Percentiles rank a stretch among this genome's conserved stretches.
Evolutionary conservation across 2,797 vertebrate species (phyloP).

Genomic region (Poecile montanus): DNA sequence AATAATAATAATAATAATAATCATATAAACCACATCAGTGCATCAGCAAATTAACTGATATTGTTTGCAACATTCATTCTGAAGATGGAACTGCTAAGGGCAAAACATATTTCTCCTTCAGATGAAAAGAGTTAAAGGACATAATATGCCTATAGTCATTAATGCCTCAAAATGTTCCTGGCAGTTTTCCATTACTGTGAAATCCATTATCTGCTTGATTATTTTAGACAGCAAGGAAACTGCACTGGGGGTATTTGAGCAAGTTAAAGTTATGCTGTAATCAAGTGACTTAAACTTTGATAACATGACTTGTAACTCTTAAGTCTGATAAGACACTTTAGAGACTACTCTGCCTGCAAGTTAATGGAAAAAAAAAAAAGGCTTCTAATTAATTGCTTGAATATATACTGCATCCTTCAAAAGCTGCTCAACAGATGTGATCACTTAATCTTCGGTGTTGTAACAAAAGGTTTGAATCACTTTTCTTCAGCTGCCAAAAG

Average conservation of each 20-base stretch:
- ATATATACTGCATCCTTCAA: background rate
- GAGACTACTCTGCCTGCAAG: background rate
- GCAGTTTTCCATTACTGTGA: background rate
- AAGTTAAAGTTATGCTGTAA: background rate
- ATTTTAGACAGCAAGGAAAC: constrained; percentile 15
- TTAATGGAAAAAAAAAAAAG: background rate
- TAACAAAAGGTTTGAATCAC: background rate
- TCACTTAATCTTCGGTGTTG: background rate
- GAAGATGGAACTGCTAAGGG: background rate
- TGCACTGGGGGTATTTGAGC: background rate
- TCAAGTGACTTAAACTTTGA: background rate
- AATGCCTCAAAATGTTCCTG: constrained; percentile 3
- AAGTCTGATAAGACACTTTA: background rate
- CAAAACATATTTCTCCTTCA: background rate
- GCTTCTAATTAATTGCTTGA: background rate
- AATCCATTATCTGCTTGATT: constrained; percentile 22
- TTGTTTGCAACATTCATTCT: background rate
- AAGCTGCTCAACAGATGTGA: background rate
- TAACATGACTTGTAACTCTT: background rate
- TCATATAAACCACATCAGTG: background rate
- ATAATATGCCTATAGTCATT: background rate
- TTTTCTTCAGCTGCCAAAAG: constrained; percentile 1
- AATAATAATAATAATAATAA: background rate
- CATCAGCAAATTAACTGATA: background rate
- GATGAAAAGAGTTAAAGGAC: background rate